Percentiles rank a stretch among this genome's conserved stretches.
These are phyloP conservation scores for Schizaphis graminum DNA, from an alignment of 2,888 invertebrate species.

Conservation along the genomic window DNA sequence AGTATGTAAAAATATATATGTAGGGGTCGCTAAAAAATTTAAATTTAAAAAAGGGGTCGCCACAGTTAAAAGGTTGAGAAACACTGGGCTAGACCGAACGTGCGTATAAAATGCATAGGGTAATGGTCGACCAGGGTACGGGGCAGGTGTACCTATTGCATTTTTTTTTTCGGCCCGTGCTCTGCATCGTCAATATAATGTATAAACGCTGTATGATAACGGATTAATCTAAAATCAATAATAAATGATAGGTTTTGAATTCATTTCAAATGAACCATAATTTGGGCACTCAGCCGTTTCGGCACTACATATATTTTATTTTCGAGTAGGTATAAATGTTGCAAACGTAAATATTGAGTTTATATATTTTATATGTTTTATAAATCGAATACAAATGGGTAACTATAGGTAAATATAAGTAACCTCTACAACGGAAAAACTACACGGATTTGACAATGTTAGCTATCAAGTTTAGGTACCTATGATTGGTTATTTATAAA, in stretches of 20 bases:
- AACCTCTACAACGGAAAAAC: background rate
- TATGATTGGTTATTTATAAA: background rate
- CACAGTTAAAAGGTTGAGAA: too few species aligned
- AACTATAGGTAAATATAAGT: background rate
- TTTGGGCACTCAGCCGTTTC: background rate
- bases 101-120: background rate
- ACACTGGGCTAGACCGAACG: too few species aligned
- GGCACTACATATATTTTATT: background rate
- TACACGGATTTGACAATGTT: background rate
- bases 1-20: too few species aligned
- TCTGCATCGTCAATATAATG: background rate
- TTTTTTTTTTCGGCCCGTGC: background rate
- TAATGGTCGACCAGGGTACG: background rate
- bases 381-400: background rate
- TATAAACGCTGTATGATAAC: background rate
- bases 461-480: background rate
- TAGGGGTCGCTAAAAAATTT: too few species aligned
- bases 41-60: too few species aligned
- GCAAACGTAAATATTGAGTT: background rate
- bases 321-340: background rate
- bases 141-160: background rate
- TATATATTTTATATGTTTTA: background rate
- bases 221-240: background rate
- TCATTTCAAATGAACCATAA: background rate
- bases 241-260: background rate